phyloP scores from a whole-genome alignment of 2,797 vertebrate species.

The Jordanella pulchra region DNA sequence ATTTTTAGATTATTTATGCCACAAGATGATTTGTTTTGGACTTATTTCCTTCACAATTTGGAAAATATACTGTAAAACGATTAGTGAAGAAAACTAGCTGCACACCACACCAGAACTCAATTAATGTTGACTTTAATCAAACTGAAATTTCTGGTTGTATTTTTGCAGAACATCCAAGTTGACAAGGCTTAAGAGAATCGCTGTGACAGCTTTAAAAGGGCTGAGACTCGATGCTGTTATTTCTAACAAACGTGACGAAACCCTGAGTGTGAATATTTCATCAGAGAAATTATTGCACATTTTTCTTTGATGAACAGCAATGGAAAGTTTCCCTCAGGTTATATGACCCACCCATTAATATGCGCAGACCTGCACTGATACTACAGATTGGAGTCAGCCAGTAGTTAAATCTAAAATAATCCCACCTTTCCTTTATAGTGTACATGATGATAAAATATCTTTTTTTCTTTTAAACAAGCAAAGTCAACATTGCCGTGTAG shows the following conservation, averaged over 20 bases:
- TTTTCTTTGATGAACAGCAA: background rate
- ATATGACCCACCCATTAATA: background rate
- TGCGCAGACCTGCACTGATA: background rate
- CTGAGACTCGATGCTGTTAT: background rate
- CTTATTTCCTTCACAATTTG: no score
- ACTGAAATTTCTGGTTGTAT: no score
- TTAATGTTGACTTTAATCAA: no score
- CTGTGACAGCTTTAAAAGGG: no score
- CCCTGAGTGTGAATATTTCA: background rate
- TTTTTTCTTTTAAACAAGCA: background rate
- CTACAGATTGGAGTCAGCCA: background rate
- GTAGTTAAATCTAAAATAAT: background rate
- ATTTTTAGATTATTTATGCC: no score
- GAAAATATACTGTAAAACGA: no score
- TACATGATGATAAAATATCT: background rate
- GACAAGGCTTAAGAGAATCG: no score
- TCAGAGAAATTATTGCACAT: background rate
- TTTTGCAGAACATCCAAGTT: background rate
- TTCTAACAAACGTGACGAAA: background rate
- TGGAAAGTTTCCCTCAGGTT: background rate
- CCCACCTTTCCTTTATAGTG: no score
- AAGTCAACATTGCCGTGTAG: background rate
- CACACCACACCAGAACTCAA: no score
- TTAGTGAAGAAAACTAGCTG: no score
- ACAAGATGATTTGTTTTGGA: no score